Percentiles rank a stretch among this genome's conserved stretches.
Conservation (phyloP, 2,888 invertebrate species). For the Clitarchus hookeri region DNA sequence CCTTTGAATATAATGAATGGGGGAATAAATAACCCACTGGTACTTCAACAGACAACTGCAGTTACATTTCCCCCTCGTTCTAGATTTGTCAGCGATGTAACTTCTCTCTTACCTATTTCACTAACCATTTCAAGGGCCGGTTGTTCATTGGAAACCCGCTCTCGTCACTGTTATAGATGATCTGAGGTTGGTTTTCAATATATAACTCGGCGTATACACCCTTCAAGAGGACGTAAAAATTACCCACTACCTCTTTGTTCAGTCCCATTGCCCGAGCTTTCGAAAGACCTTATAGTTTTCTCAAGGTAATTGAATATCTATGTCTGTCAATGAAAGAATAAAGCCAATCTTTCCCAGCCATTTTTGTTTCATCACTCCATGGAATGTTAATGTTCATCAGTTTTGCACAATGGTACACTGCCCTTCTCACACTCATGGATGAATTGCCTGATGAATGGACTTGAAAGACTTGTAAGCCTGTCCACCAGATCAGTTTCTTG, state of each 20-base stretch:
- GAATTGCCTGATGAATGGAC: neutral
- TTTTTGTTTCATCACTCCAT: no score
- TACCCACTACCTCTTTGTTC: no score
- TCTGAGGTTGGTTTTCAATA: neutral
- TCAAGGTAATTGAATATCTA: no score
- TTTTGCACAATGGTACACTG: no score
- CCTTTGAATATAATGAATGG: slow-evolving; percentile 2
- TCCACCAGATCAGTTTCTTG: slow-evolving; percentile 17
- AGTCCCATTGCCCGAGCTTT: no score
- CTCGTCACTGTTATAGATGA: neutral
- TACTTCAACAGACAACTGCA: neutral
- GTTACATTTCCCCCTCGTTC: neutral
- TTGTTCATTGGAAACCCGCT: neutral
- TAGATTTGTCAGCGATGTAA: neutral
- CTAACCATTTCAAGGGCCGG: neutral
- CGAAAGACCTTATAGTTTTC: no score
- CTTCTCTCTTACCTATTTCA: neutral
- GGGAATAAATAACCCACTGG: neutral
- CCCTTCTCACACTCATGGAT: no score
- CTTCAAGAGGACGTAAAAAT: neutral
- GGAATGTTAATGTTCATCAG: no score
- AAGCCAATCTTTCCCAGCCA: no score
- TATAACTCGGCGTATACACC: neutral
- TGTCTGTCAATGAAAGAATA: no score
- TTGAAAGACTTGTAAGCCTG: slow-evolving; percentile 18